These are phyloP conservation scores for Antennarius maculatus DNA, from an alignment of 2,797 vertebrate species.

Conservation along the genomic window DNA sequence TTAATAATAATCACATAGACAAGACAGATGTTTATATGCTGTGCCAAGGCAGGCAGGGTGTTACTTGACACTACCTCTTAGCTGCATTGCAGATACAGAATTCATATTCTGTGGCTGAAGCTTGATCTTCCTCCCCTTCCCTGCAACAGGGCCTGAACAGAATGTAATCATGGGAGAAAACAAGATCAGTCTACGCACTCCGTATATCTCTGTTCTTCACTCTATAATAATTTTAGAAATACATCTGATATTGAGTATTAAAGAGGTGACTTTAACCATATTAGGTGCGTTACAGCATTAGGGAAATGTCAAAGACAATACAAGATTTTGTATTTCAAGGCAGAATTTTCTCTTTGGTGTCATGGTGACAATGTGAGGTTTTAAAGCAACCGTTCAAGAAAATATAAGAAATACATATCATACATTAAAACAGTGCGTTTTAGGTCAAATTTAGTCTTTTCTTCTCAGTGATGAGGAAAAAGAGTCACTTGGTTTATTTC, in stretches of 20 bases:
- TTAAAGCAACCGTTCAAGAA: conserved; percentile 11
- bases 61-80: conserved; percentile 55
- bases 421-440: no score
- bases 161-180: conserved; percentile 68
- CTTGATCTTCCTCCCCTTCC: conserved; percentile 67
- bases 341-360: not conserved
- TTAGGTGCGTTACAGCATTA: not conserved
- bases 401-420: not conserved
- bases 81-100: conserved; percentile 81
- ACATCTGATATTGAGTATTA: conserved; percentile 10
- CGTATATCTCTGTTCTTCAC: conserved; percentile 27
- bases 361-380: conserved; percentile 14
- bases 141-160: conserved; percentile 74
- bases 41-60: conserved; percentile 20
- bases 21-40: conserved; percentile 27
- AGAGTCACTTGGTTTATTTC: not conserved
- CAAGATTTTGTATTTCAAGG: not conserved
- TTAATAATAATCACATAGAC: conserved; percentile 15
- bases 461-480: not conserved
- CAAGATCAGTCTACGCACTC: conserved; percentile 43
- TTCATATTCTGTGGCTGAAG: conserved; percentile 78
- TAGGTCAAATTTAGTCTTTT: no score
- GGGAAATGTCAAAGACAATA: conserved; percentile 1
- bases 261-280: not conserved
- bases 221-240: conserved; percentile 23